Percentiles rank a stretch among this genome's conserved stretches.
phyloP scores from a whole-genome alignment of 2,113 vertebrate genomes.

The Mirza zaza region DNA sequence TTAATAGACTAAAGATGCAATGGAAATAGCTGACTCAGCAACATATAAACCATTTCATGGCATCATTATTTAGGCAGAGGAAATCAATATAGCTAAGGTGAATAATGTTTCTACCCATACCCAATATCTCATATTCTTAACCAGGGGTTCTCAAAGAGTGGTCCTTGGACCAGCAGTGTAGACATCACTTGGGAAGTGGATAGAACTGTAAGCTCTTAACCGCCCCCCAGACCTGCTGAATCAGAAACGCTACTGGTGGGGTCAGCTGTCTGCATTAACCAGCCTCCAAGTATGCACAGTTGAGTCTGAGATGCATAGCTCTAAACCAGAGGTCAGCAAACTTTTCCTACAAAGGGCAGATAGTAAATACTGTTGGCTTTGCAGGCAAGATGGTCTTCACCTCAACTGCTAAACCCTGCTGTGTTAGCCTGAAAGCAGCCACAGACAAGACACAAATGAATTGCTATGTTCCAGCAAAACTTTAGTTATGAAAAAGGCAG shows the following conservation, averaged over 20 bases:
- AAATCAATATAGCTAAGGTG: no score
- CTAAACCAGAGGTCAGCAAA: neutral
- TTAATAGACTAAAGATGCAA: neutral
- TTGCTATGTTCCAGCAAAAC: neutral
- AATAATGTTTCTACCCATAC: neutral
- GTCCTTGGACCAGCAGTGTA: no score
- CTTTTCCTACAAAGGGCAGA: neutral
- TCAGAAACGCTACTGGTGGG: neutral
- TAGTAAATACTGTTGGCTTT: neutral
- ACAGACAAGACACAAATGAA: rapidly evolving
- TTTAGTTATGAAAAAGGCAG: neutral
- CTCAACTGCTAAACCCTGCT: neutral
- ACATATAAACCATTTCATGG: rapidly evolving
- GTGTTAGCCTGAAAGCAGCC: no score
- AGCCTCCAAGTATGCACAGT: neutral
- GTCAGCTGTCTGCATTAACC: neutral
- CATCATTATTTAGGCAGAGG: neutral
- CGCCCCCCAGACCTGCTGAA: rapidly evolving
- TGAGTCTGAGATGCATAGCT: neutral
- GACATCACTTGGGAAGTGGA: neutral
- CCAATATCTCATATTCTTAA: neutral
- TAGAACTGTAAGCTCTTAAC: neutral
- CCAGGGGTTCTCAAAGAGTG: neutral
- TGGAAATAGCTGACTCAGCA: no score
- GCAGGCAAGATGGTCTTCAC: no score